Evolutionary conservation across 2,797 vertebrate genomes (phyloP), one percentile per base, ranked within the genome.

Genomic region (Myotis findleyi): DNA sequence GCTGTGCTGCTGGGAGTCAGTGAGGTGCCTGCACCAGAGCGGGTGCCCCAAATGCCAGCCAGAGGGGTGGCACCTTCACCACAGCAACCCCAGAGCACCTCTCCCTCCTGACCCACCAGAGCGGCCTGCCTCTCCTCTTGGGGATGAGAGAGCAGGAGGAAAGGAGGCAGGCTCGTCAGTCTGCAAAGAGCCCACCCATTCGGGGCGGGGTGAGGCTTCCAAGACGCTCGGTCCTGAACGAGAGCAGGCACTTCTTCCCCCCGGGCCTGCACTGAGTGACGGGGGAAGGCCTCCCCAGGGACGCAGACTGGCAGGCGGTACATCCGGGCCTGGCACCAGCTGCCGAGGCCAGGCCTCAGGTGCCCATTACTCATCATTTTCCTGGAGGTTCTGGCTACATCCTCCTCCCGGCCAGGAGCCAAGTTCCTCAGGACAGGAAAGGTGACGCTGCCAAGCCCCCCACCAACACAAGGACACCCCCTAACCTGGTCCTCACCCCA

Each of bases 321-420:
- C 38, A 18, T 57, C 59, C 13, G 5, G 79, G 85, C 49, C 36
- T 25, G 82, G 94, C 68, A 38, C 79, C 68, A 57, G 87, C 75
- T n/a, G 33, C 69, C 81, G 25, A 77, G 81, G n/a, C 41, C 91
- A 86, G 86, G 93, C 93, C 44, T 57, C 38, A 3, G 30, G 51
- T 87, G 94, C 91, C 93, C 55, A 25, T 94, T 94, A 97, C 81
- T 97, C 96, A 97, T 82, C 95, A 92, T 41, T 96, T 96, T 92
- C 38, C 77, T 53, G 53, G 75, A 82, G 88, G 49, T 69, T 96
- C 87, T 55, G 92, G 89, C 72, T 87, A 21, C 87, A 83, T 69
- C 87, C 87, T 87, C 9, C 41, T 53, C 16, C 79, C 23, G 30
- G 75, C 17, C 18, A 36, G 44, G n/a, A 44, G 36, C 64, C n/a